phyloP scores from a whole-genome alignment of 92 coral and sea anemone genomes.

The Epizoanthus stellaris region DNA sequence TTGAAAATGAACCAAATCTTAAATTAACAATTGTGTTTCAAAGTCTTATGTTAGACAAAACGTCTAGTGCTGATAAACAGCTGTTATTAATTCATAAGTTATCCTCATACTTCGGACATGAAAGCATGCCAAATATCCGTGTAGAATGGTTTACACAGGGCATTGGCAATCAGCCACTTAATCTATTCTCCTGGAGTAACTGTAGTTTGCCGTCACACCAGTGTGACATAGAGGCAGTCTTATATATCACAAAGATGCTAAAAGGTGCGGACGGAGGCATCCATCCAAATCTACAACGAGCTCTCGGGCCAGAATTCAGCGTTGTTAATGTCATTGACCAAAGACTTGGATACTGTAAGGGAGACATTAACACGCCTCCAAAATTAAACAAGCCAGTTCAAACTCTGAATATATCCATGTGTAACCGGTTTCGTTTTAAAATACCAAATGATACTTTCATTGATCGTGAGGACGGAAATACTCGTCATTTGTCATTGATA shows the following conservation, averaged over 20 bases:
- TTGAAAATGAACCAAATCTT: conserved; percentile 4
- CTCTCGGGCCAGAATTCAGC: conserved; percentile 35
- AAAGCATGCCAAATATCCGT: conserved; percentile 21
- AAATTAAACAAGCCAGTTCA: conserved; percentile 19
- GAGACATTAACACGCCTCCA: conserved; percentile 38
- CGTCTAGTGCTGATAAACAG: background rate
- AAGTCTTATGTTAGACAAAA: background rate
- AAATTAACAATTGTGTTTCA: conserved; percentile 15
- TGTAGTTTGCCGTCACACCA: conserved; percentile 24
- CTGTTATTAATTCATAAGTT: conserved; percentile 39
- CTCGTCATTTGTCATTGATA: conserved; percentile 32
- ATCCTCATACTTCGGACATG: conserved; percentile 36
- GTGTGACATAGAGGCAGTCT: conserved; percentile 41
- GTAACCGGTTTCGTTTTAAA: conserved; percentile 19
- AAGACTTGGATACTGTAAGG: conserved; percentile 19
- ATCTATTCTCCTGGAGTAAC: conserved; percentile 36
- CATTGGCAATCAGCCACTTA: conserved; percentile 31
- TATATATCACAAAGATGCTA: conserved; percentile 19
- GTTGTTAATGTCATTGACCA: conserved; percentile 30
- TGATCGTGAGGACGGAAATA: conserved; percentile 50
- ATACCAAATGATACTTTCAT: conserved; percentile 38
- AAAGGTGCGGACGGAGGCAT: conserved; percentile 31
- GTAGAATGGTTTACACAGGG: conserved; percentile 44
- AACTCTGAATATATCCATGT: conserved; percentile 27
- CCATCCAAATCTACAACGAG: conserved; percentile 10